phyloP scores from a whole-genome alignment of 2,797 vertebrate species.

The Halcyon chelicuti region DNA sequence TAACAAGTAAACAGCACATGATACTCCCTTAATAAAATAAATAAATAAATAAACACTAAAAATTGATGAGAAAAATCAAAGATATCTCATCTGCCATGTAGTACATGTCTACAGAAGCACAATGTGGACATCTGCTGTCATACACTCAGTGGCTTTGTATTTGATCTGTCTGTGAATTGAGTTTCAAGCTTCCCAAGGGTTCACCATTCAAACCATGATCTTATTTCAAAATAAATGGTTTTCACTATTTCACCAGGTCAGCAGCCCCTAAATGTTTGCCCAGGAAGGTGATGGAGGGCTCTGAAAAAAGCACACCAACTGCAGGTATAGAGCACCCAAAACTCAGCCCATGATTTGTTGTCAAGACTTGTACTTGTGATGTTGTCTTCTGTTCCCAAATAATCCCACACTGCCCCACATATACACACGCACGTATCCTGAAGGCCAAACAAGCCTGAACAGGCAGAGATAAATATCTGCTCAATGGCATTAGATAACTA shows the following conservation, averaged over 20 bases:
- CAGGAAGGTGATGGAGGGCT: neutral
- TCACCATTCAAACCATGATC: neutral
- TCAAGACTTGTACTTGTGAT: neutral
- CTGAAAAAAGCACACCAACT: neutral
- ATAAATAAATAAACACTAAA: neutral
- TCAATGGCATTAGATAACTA: neutral
- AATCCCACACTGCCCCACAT: conserved; percentile 3
- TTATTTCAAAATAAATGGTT: neutral
- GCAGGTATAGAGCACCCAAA: neutral
- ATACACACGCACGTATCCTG: fast-evolving
- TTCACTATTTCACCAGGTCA: neutral
- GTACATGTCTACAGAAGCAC: neutral
- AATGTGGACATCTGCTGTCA: neutral
- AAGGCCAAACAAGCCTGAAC: conserved; percentile 29
- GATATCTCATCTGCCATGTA: neutral
- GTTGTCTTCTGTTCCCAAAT: neutral
- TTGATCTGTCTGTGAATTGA: neutral
- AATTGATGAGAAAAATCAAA: neutral
- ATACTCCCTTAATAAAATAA: neutral
- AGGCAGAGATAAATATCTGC: conserved; percentile 49
- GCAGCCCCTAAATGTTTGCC: neutral
- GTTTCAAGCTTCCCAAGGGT: neutral
- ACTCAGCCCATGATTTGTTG: neutral
- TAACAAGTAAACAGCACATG: neutral
- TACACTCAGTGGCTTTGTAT: neutral